A percentile compares a stretch with the other conserved stretches of the same genome.
Conservation (phyloP, 2,113 vertebrate genomes). For the Austrofundulus limnaeus region DNA sequence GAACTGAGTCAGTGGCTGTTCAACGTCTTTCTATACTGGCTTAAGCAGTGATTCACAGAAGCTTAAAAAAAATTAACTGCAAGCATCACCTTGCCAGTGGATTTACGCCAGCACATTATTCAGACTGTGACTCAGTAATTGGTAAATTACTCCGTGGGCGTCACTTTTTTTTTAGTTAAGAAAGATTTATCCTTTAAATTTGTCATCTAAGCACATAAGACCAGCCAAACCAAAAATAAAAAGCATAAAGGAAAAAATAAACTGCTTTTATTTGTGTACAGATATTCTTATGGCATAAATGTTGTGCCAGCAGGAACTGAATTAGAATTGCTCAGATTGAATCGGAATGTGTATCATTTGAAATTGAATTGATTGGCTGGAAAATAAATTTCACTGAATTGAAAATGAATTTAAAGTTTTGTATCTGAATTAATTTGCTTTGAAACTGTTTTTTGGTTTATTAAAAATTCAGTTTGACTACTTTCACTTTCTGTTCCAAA, state of each 20-base stretch:
- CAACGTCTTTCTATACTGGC: slow-evolving; percentile 9
- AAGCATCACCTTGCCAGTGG: slow-evolving; percentile 15
- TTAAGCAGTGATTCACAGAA: slow-evolving; percentile 49
- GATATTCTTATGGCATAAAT: too few relatives aligned
- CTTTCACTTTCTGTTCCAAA: too few relatives aligned
- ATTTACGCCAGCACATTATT: slow-evolving; percentile 39
- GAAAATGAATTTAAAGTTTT: too few relatives aligned
- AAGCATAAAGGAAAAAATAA: neutral
- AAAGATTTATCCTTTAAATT: slow-evolving; percentile 21
- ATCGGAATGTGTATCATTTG: too few relatives aligned
- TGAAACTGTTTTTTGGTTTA: too few relatives aligned
- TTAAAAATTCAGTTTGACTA: too few relatives aligned
- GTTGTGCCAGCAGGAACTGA: too few relatives aligned
- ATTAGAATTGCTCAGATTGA: too few relatives aligned
- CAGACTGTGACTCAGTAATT: slow-evolving; percentile 47
- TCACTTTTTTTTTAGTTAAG: slow-evolving; percentile 8
- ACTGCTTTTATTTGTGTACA: too few relatives aligned
- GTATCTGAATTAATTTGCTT: too few relatives aligned
- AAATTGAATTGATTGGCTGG: too few relatives aligned
- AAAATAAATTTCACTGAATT: too few relatives aligned
- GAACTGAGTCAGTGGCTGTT: slow-evolving; percentile 58
- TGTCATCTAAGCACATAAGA: slow-evolving; percentile 14
- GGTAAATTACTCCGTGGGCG: slow-evolving; percentile 19
- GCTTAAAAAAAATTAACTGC: neutral
- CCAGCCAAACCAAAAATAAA: slow-evolving; percentile 14